Percentiles rank a stretch among this genome's conserved stretches.
These are phyloP conservation scores for Muricea muricata DNA, from an alignment of 92 coral and sea anemone species.

Conservation along the genomic window DNA sequence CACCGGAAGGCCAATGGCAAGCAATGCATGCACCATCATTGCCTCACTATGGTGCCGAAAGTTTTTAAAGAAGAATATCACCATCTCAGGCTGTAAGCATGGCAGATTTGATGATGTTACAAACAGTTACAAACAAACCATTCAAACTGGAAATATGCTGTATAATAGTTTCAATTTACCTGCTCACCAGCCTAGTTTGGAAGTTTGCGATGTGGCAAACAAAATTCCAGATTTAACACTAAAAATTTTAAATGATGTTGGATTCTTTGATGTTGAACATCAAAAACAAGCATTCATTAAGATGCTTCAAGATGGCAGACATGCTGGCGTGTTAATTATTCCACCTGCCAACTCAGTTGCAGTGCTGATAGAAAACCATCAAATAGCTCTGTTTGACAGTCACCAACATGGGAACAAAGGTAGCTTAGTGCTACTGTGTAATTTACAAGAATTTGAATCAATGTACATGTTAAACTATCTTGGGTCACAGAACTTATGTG, in stretches of 20 bases:
- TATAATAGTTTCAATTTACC: background rate
- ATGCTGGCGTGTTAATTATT: background rate
- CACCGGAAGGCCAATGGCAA: background rate
- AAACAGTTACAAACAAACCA: background rate
- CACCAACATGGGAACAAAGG: background rate
- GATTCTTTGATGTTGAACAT: background rate
- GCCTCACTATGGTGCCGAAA: background rate
- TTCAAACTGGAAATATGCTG: background rate
- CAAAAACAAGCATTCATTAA: background rate
- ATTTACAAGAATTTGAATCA: background rate
- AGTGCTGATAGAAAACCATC: background rate
- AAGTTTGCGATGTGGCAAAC: background rate
- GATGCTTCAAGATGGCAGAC: background rate
- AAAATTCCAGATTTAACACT: background rate
- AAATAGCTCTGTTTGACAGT: background rate
- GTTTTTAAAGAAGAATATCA: background rate
- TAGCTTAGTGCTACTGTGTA: background rate
- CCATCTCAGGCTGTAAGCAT: background rate
- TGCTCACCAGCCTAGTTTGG: background rate
- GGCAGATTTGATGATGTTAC: background rate
- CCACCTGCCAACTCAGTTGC: background rate
- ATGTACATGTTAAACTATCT: background rate
- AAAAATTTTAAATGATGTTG: background rate
- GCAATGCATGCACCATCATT: background rate
- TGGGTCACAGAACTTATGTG: background rate